These are phyloP conservation scores for Pterois miles DNA, from an alignment of 2,797 vertebrate genomes.

Conservation along the genomic window DNA sequence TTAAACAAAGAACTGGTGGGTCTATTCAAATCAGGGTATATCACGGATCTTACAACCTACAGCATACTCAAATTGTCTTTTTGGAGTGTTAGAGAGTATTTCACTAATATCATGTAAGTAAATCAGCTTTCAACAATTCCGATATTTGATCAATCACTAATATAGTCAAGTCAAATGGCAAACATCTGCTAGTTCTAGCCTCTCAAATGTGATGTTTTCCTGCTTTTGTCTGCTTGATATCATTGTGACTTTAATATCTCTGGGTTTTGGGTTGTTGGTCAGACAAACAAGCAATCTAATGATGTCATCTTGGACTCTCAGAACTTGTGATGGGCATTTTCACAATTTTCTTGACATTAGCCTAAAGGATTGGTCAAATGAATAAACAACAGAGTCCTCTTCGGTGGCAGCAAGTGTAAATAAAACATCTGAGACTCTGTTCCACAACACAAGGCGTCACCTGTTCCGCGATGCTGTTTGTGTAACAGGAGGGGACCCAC, in stretches of 20 bases:
- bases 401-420: not conserved
- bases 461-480: not conserved
- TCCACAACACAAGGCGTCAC: not conserved
- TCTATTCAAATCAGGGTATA: too few relatives aligned
- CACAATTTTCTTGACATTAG: not conserved
- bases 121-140: not conserved
- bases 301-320: not conserved
- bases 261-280: not conserved
- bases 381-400: not conserved
- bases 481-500: slow-evolving; percentile 77
- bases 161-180: not conserved
- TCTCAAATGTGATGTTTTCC: not conserved
- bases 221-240: not conserved
- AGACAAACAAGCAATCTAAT: not conserved
- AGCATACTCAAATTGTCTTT: not conserved
- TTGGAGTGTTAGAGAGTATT: not conserved
- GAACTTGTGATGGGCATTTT: not conserved
- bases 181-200: not conserved
- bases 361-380: not conserved
- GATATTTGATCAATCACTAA: not conserved
- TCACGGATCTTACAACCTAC: too few relatives aligned
- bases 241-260: not conserved
- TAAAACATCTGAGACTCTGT: not conserved
- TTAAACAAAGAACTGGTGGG: too few relatives aligned
- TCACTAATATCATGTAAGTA: not conserved